Evolutionary conservation across 2,797 vertebrate species (phyloP).

Genomic region (Characodon lateralis): DNA sequence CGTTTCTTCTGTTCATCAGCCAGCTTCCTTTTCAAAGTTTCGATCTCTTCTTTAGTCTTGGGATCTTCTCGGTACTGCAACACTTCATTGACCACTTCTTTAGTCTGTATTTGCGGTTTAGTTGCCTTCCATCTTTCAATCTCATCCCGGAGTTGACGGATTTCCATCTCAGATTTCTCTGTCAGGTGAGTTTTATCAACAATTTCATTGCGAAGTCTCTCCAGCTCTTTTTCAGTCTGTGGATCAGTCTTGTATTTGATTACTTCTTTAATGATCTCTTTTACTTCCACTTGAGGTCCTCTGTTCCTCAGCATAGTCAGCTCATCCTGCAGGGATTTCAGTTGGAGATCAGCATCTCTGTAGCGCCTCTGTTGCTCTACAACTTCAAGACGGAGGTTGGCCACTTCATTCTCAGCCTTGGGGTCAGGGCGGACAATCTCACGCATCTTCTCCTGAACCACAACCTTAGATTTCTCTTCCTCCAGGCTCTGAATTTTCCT

Average conservation of each 20-base stretch:
- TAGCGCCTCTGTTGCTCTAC: conserved; percentile 91
- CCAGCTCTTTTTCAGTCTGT: conserved; percentile 90
- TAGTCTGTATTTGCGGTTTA: conserved; percentile 92
- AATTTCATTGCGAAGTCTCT: conserved; percentile 91
- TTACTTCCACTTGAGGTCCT: conserved; percentile 91
- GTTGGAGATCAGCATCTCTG: conserved; percentile 86
- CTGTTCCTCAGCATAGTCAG: conserved; percentile 84
- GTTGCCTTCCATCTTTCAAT: conserved; percentile 92
- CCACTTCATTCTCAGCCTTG: conserved; percentile 92
- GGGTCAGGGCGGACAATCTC: conserved; percentile 97
- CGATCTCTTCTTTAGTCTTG: conserved; percentile 92
- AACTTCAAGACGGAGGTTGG: conserved; percentile 92
- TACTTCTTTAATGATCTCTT: conserved; percentile 95
- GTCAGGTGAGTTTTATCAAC: conserved; percentile 90
- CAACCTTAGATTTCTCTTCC: conserved; percentile 90
- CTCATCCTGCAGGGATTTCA: conserved; percentile 86
- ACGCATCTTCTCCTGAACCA: conserved; percentile 92
- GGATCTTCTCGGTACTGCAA: conserved; percentile 93
- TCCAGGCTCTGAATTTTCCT: conserved; percentile 90
- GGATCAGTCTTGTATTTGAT: conserved; percentile 97
- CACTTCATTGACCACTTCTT: conserved; percentile 94
- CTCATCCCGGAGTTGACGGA: conserved; percentile 90
- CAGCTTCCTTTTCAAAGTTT: conserved; percentile 85
- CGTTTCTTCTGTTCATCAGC: conserved; percentile 92
- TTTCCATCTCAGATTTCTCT: conserved; percentile 91